phyloP scores from a whole-genome alignment of 2,888 invertebrate genomes.

The Apamea anceps region DNA sequence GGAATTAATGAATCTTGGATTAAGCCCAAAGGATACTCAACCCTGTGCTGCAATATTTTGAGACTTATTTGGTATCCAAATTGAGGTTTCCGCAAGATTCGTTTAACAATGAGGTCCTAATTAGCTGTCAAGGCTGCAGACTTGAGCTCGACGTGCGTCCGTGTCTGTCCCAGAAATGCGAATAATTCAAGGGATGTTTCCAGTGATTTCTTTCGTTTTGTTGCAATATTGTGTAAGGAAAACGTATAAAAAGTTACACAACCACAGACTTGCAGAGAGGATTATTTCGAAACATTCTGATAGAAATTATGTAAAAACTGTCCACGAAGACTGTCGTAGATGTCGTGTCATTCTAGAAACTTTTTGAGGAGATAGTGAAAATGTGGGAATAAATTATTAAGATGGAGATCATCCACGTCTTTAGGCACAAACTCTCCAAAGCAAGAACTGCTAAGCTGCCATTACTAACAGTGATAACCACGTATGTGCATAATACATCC shows the following conservation, averaged over 20 bases:
- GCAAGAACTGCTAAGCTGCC: not conserved
- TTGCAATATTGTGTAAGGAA: constrained; percentile 77
- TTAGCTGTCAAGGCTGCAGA: constrained; percentile 89
- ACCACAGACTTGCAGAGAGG: not conserved
- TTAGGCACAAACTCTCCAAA: not conserved
- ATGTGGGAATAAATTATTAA: not conserved
- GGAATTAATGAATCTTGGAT: constrained; percentile 84
- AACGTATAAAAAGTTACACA: constrained; percentile 56
- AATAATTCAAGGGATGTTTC: constrained; percentile 89
- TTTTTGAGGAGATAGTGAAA: not conserved
- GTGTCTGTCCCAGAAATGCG: constrained; percentile 86
- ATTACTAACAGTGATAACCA: not conserved
- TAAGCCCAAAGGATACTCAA: constrained; percentile 70
- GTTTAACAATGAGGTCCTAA: constrained; percentile 89
- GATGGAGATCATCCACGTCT: not conserved
- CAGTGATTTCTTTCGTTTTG: constrained; percentile 87
- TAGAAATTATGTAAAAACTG: not conserved
- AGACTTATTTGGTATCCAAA: constrained; percentile 68
- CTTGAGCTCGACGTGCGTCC: constrained; percentile 77
- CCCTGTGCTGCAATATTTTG: constrained; percentile 71
- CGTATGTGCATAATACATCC: constrained; percentile 46
- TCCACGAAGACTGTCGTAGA: no score
- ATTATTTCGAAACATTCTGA: not conserved
- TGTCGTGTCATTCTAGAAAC: not conserved
- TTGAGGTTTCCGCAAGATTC: constrained; percentile 81